Conservation (phyloP, 2,113 vertebrate species). For the Scartelaos histophorus region DNA sequence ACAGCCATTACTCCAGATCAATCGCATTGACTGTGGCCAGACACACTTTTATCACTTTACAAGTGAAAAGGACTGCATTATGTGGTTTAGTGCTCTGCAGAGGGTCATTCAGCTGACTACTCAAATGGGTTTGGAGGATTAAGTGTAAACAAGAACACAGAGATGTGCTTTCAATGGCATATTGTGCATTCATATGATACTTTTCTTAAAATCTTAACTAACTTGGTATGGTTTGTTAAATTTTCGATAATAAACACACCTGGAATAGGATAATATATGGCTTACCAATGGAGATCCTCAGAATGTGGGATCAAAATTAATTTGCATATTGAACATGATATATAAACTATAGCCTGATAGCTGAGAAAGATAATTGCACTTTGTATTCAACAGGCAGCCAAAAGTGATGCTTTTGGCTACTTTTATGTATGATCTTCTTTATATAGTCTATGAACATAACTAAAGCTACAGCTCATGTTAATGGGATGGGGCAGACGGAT, state of each 20-base stretch:
- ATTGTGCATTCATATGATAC: background rate
- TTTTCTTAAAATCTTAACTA: background rate
- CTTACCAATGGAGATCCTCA: background rate
- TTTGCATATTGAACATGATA: background rate
- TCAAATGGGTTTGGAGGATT: constrained; percentile 4
- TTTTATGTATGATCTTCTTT: too few relatives aligned
- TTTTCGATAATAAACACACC: background rate
- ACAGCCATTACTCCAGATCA: constrained; percentile 48
- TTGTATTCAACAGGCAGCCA: background rate
- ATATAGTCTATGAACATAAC: too few relatives aligned
- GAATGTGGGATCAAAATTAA: background rate
- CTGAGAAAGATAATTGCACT: background rate
- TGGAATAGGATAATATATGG: background rate
- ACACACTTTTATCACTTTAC: constrained; percentile 27
- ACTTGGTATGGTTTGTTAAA: background rate
- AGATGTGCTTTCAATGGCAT: background rate
- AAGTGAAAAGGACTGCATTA: constrained; percentile 16
- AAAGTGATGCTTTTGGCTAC: background rate
- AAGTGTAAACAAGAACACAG: background rate
- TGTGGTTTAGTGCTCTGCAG: background rate
- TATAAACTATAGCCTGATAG: background rate
- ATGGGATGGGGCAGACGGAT: background rate
- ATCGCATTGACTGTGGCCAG: constrained; percentile 30
- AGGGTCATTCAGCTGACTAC: constrained; percentile 4
- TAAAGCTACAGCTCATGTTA: background rate